phyloP scores from a whole-genome alignment of 2,113 vertebrate species.

The Mormoops blainvillei region DNA sequence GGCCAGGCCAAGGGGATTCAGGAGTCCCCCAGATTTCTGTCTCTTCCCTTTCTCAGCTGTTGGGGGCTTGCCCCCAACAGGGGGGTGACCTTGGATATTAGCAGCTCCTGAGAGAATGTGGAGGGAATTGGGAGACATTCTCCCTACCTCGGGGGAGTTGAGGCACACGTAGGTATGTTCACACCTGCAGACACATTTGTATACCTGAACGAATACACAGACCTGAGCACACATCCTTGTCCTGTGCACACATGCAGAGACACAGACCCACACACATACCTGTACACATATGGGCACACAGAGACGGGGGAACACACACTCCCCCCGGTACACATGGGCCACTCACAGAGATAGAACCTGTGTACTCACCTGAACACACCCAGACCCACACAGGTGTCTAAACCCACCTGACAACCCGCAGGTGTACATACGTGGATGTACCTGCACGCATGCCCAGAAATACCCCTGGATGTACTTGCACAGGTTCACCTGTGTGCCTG shows the following conservation, averaged over 20 bases:
- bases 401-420: neutral
- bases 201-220: neutral
- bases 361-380: too few relatives aligned
- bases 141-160: neutral
- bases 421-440: too few relatives aligned
- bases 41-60: neutral
- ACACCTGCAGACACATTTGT: neutral
- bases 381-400: neutral
- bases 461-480: neutral
- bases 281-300: neutral
- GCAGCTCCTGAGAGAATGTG: too few relatives aligned
- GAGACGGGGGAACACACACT: neutral
- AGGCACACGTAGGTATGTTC: too few relatives aligned
- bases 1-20: neutral
- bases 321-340: rapidly evolving
- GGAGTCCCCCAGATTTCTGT: neutral
- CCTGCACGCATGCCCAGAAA: neutral
- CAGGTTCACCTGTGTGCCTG: neutral
- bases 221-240: neutral
- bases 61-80: too few relatives aligned
- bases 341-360: neutral
- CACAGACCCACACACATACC: neutral
- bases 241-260: neutral
- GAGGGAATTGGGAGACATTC: neutral
- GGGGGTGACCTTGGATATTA: neutral